Conservation (phyloP, 1,140 invertebrate genomes). For the Caenorhabditis brenneri region DNA sequence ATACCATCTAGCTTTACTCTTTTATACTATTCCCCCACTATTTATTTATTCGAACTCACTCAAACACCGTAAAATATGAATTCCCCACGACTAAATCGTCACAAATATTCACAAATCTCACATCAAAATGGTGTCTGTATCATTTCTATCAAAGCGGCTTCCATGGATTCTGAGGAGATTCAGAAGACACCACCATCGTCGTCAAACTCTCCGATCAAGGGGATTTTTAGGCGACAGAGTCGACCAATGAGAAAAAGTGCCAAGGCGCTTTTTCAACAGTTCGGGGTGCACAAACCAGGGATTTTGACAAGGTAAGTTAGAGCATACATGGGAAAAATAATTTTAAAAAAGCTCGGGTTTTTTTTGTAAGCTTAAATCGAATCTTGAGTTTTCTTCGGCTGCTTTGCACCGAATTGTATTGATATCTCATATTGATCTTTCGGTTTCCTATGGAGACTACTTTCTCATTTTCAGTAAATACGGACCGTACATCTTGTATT, state of each 20-base stretch:
- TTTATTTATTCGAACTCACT: too few species aligned
- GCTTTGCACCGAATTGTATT: too few species aligned
- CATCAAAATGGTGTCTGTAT: not conserved
- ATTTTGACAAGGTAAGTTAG: not conserved
- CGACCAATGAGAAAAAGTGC: slow-evolving; percentile 4
- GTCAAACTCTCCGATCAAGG: not conserved
- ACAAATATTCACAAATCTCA: not conserved
- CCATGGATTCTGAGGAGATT: not conserved
- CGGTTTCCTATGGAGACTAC: too few species aligned
- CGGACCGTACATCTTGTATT: too few species aligned
- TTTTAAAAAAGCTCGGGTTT: too few species aligned
- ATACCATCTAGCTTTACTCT: not conserved
- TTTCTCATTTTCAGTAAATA: too few species aligned
- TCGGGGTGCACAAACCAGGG: not conserved
- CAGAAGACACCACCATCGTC: not conserved
- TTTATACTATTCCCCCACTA: not conserved
- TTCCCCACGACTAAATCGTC: not conserved
- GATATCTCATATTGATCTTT: too few species aligned
- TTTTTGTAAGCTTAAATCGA: too few species aligned
- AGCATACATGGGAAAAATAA: too few species aligned
- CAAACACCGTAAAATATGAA: too few species aligned
- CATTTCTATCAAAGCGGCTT: not conserved
- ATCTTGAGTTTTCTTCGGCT: too few species aligned
- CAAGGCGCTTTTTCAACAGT: not conserved
- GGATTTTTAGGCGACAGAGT: slow-evolving; percentile 27